These are phyloP conservation scores for Nemopilema nomurai DNA, from an alignment of 30 jellyfish, hydroid and myxozoan species.

Conservation along the genomic window DNA sequence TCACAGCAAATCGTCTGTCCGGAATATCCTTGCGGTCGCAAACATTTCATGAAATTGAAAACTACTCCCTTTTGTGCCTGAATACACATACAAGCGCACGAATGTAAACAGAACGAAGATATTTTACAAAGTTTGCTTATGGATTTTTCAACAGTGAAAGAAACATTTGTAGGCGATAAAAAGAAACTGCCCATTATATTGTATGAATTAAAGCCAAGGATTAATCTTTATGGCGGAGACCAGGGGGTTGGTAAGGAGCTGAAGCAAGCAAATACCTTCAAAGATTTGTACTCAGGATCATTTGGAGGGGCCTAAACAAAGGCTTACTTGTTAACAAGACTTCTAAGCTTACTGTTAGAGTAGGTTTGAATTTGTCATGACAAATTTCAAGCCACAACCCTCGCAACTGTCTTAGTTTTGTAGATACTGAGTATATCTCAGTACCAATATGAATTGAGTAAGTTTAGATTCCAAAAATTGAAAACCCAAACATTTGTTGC, in stretches of 20 bases:
- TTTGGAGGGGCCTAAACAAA: no score
- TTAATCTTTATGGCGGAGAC: not conserved
- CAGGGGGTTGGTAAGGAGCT: conserved; percentile 6
- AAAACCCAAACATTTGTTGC: no score
- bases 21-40: conserved; percentile 7
- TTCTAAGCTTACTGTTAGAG: no score
- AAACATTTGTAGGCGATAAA: conserved; percentile 2
- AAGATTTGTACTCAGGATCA: no score
- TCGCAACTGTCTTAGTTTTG: no score
- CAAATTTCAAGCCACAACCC: no score
- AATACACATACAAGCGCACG: conserved; percentile 4
- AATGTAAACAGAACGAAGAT: conserved; percentile 26
- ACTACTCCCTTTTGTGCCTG: not conserved
- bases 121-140: conserved; percentile 24
- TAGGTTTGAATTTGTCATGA: no score
- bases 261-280: no score
- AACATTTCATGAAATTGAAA: not conserved
- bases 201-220: conserved; percentile 5
- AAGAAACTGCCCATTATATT: conserved; percentile 33
- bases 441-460: no score
- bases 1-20: not conserved
- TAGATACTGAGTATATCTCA: no score
- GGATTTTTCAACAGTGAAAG: conserved; percentile 16
- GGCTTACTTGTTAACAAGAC: not conserved
- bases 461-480: no score